Evolutionary conservation across 2,888 invertebrate species (phyloP), one percentile per base, ranked within the genome.

Genomic region (Agrotis segetum): DNA sequence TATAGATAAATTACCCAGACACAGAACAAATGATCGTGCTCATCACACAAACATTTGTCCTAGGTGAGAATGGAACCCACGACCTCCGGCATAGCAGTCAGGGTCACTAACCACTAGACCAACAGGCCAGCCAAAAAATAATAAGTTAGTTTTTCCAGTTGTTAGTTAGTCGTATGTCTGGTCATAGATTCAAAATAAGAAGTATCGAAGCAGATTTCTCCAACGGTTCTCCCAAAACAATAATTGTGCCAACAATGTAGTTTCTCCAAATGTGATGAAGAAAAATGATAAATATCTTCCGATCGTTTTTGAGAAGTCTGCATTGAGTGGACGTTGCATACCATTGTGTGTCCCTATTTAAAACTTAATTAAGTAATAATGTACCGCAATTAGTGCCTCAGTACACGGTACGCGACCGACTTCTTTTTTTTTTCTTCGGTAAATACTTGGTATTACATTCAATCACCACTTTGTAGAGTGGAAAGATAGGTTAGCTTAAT

Each of bases 361-460:
- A 81, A 77, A 74, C 71, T 75, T 86, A 84, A 86, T 86, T 83
- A 83, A 86, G 86, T 67, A 67, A 86, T 86, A 84, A 82, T 75
- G 68, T 62, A 68, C 72, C 63, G 40, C 56, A 71, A 73, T 83
- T 72, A 75, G 47, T 50, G 64, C 3, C 44, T 24, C 17, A 13
- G 46, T 68, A 68, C 53, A 59, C 55, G 55, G 21, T 4, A 14
- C 29, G 21, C 46, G 44, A 17, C 21, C n/a, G 13, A 7, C 52
- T 79, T 55, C 29, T 56, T 9, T 74, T 66, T 74, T 70, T 77
- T 50, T 46, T 50, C 5, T 7, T 46, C 21, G 13, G 49, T 19
- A 49, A 53, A 65, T 58, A 69, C 56, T 53, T 64, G 52, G 49
- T 58, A 47, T 53, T 50, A 49, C 49, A 29, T 21, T 74, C 53